Evolutionary conservation across 1,140 invertebrate species (phyloP).

Genomic region (Lepeophtheirus salmonis): DNA sequence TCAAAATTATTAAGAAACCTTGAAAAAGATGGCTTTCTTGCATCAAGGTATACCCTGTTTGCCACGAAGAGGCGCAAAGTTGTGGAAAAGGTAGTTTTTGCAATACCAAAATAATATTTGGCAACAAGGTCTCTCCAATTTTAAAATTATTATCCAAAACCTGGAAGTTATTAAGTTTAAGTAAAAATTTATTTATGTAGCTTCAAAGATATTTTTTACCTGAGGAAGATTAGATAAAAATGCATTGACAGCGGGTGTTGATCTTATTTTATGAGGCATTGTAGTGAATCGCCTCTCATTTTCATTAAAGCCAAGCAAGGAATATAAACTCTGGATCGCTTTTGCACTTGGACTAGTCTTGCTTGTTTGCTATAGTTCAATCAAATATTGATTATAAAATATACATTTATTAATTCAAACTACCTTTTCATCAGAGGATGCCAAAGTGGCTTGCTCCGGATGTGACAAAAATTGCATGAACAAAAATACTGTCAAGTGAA

Average conservation of each 20-base stretch:
- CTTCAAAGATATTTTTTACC: no score
- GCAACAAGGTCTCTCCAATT: slow-evolving; percentile 65
- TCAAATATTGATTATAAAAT: slow-evolving; percentile 19
- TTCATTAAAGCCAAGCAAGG: slow-evolving; percentile 79
- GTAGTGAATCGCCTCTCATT: slow-evolving; percentile 73
- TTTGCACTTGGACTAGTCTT: background rate
- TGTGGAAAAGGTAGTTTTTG: slow-evolving; percentile 67
- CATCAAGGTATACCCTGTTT: slow-evolving; percentile 6
- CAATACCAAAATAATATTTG: slow-evolving; percentile 61
- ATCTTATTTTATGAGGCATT: slow-evolving; percentile 61
- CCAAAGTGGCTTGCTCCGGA: slow-evolving; percentile 41
- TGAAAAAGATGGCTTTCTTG: slow-evolving; percentile 15
- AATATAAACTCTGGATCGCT: slow-evolving; percentile 74
- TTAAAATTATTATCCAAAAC: slow-evolving; percentile 81
- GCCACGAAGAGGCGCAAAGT: slow-evolving; percentile 24
- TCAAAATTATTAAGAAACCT: background rate
- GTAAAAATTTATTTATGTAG: no score
- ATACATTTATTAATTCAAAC: slow-evolving; percentile 7
- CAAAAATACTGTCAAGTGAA: slow-evolving; percentile 81
- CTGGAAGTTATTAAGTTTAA: no score
- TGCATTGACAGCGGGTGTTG: slow-evolving; percentile 82
- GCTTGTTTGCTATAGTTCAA: background rate
- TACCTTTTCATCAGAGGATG: background rate
- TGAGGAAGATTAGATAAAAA: slow-evolving; percentile 80
- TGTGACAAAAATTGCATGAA: slow-evolving; percentile 83